phyloP scores from a whole-genome alignment of 2,113 vertebrate species.

The Casuarius casuarius region DNA sequence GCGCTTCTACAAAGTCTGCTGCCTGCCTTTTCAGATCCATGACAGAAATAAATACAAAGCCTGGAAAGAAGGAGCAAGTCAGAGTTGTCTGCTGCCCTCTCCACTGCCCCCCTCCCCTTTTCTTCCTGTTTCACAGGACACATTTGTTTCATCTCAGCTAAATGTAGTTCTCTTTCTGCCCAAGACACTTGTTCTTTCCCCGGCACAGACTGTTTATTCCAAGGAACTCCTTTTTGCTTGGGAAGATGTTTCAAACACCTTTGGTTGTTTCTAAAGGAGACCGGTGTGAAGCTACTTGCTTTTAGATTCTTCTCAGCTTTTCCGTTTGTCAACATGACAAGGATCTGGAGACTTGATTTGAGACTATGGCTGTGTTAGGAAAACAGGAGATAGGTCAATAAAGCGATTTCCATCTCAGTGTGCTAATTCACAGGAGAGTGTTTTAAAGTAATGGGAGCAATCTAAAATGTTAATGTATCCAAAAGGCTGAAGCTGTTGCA shows the following conservation, averaged over 20 bases:
- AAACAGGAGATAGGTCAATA: neutral
- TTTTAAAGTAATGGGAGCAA: neutral
- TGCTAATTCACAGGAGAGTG: neutral
- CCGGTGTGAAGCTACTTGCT: rapidly evolving
- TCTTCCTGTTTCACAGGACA: slow-evolving; percentile 54
- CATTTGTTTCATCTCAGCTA: slow-evolving; percentile 49
- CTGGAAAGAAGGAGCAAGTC: slow-evolving; percentile 56
- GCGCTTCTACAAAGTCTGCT: slow-evolving; percentile 59
- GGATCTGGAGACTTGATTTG: neutral
- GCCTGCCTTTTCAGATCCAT: slow-evolving; percentile 68
- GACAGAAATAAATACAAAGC: slow-evolving; percentile 71
- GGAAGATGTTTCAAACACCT: neutral
- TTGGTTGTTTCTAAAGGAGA: neutral
- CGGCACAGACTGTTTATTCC: neutral
- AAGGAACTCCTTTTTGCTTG: neutral
- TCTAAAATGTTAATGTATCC: neutral
- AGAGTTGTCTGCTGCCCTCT: slow-evolving; percentile 58
- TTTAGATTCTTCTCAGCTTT: neutral
- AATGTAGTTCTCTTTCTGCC: slow-evolving; percentile 8
- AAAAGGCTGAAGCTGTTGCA: neutral
- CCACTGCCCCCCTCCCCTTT: slow-evolving; percentile 37
- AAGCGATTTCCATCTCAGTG: neutral
- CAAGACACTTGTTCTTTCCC: slow-evolving; percentile 33
- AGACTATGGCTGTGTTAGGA: rapidly evolving
- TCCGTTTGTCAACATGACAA: neutral